Conservation (phyloP, 2,797 vertebrate species). For the Falco biarmicus region DNA sequence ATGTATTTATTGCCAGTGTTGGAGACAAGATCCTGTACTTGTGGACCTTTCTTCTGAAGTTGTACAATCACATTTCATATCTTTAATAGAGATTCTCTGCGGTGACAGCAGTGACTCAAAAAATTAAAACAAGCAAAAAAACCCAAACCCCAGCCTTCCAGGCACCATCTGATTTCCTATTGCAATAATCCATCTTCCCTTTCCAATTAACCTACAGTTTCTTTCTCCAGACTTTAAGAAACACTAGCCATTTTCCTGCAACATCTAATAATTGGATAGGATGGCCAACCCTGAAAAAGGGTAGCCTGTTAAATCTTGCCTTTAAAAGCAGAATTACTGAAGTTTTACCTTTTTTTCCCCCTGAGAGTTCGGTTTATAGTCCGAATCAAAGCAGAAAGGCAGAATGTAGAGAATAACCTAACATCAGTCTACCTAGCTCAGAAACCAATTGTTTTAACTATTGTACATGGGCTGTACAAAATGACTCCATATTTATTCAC, state of each 20-base stretch:
- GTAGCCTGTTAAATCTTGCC: neutral
- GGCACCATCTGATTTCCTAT: neutral
- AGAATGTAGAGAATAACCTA: neutral
- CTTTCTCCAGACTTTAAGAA: neutral
- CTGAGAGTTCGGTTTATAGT: neutral
- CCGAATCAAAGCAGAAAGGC: neutral
- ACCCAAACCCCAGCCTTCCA: neutral
- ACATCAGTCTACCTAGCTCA: neutral
- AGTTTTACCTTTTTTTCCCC: neutral
- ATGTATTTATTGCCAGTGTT: neutral
- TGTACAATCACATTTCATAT: neutral
- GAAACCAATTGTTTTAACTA: neutral
- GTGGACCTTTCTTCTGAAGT: neutral
- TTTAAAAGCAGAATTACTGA: neutral
- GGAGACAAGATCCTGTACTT: neutral
- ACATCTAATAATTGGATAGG: neutral
- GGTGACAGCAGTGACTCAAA: neutral
- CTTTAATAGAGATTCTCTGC: neutral
- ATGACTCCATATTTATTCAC: neutral
- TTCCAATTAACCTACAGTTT: neutral
- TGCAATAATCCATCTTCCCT: neutral
- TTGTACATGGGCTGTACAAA: neutral
- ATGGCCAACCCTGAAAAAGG: neutral
- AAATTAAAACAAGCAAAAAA: neutral
- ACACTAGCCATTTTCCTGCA: neutral